phyloP scores from a whole-genome alignment of 2,797 vertebrate species.

The Fringilla coelebs region DNA sequence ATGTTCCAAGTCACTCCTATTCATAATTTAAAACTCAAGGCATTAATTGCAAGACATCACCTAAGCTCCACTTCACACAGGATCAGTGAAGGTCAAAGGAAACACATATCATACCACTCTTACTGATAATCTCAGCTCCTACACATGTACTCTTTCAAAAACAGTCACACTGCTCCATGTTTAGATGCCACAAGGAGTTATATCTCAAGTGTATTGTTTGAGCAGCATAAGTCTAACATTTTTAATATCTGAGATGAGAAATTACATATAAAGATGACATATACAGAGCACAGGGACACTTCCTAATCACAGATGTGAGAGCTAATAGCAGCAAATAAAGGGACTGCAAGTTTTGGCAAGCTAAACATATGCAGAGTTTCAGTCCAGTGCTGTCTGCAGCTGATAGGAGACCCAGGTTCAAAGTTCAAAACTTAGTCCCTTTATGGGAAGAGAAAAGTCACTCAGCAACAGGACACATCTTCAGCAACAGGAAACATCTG shows the following conservation, averaged over 20 bases:
- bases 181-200: neutral
- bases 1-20: neutral
- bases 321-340: neutral
- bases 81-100: neutral
- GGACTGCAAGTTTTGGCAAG: neutral
- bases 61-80: neutral
- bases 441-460: slow-evolving; percentile 7
- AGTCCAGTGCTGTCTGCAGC: neutral
- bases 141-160: neutral
- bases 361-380: neutral
- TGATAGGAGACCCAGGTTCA: neutral
- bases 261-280: neutral
- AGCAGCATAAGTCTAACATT: neutral
- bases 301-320: neutral
- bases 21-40: neutral
- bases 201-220: neutral
- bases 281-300: neutral
- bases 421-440: slow-evolving; percentile 22
- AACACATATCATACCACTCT: neutral
- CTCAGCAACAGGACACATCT: slow-evolving; percentile 65
- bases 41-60: neutral
- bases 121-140: neutral
- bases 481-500: slow-evolving; percentile 72
- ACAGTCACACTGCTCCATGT: neutral
- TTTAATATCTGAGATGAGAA: neutral